A percentile compares a stretch with the other conserved stretches of the same genome.
Evolutionary conservation across 2,113 vertebrate genomes (phyloP).

Genomic region (Cyrtonyx montezumae): DNA sequence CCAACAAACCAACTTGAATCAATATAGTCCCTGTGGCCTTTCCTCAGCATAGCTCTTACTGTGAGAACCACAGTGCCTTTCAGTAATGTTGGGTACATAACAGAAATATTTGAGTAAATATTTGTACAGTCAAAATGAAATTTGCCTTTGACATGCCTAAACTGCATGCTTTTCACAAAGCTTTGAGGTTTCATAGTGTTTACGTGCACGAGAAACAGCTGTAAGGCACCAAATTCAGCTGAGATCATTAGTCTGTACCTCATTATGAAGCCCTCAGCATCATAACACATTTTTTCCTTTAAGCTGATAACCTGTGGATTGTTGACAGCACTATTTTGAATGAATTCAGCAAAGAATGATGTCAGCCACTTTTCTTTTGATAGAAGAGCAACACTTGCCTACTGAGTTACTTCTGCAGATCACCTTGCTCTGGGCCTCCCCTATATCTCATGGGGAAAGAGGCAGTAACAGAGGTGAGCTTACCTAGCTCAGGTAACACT

Average conservation of each 20-base stretch:
- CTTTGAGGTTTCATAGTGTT: neutral
- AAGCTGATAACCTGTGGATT: neutral
- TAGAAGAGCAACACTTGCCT: neutral
- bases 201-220: neutral
- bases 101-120: conserved; percentile 4
- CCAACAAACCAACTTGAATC: neutral
- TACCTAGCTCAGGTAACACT: neutral
- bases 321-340: neutral
- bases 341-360: neutral
- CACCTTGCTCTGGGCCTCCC: neutral
- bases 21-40: neutral
- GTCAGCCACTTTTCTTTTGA: neutral
- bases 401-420: neutral
- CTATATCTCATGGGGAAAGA: neutral
- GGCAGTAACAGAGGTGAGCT: neutral
- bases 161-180: neutral
- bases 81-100: neutral
- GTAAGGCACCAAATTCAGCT: neutral
- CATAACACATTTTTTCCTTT: neutral
- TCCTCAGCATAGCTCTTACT: neutral
- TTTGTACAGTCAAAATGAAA: conserved; percentile 5
- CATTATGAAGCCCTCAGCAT: neutral
- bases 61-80: neutral
- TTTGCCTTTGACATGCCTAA: conserved; percentile 14
- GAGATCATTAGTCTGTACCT: neutral